Conservation (phyloP, 2,888 invertebrate species). For the Sericinus montela region DNA sequence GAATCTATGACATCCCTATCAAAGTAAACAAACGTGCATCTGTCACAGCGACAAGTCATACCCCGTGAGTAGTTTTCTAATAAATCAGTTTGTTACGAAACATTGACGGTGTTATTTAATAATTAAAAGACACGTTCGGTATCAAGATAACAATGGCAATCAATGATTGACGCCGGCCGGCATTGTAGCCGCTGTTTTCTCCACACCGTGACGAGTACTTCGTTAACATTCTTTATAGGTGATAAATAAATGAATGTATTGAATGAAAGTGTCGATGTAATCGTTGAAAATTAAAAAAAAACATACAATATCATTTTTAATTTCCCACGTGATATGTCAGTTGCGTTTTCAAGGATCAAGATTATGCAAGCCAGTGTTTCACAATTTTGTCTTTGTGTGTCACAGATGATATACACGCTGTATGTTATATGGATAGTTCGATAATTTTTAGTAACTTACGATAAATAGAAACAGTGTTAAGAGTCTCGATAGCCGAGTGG, state of each 20-base stretch:
- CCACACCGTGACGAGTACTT: slow-evolving; percentile 34
- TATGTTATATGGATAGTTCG: too few relatives aligned
- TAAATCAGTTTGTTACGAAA: slow-evolving; percentile 40
- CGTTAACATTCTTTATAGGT: slow-evolving; percentile 42
- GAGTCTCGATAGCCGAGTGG: too few relatives aligned
- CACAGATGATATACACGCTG: neutral
- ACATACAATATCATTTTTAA: slow-evolving; percentile 1
- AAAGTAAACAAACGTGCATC: neutral
- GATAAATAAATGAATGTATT: slow-evolving; percentile 14
- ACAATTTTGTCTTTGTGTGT: too few relatives aligned
- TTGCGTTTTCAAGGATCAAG: neutral
- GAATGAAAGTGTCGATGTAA: slow-evolving; percentile 14
- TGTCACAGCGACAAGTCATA: neutral
- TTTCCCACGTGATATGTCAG: neutral
- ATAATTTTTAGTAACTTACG: too few relatives aligned
- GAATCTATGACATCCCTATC: too few relatives aligned
- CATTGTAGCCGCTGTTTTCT: slow-evolving; percentile 29
- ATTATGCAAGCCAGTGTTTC: neutral
- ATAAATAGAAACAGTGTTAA: too few relatives aligned
- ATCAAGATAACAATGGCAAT: slow-evolving; percentile 41
- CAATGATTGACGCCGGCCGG: slow-evolving; percentile 34
- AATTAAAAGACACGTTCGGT: slow-evolving; percentile 51
- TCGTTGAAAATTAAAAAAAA: slow-evolving; percentile 4
- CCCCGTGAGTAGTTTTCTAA: slow-evolving; percentile 29
- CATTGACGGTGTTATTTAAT: slow-evolving; percentile 47